Evolutionary conservation across 2,113 vertebrate genomes (phyloP).

Genomic region (Athene noctua): DNA sequence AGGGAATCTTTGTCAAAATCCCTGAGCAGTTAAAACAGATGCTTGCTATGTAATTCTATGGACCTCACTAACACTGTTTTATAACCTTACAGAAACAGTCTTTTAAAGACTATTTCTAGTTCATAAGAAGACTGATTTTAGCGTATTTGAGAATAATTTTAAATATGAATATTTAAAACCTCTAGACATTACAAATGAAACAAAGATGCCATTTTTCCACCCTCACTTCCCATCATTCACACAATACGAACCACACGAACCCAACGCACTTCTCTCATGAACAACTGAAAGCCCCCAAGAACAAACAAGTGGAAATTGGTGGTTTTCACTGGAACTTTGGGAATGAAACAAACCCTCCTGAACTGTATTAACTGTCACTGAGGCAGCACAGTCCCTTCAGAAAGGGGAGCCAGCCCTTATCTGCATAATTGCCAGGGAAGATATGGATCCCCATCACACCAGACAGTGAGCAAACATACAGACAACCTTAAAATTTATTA

Average conservation of each 20-base stretch:
- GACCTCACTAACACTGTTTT: background rate
- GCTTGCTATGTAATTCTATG: background rate
- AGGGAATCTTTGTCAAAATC: background rate
- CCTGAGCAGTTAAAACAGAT: background rate
- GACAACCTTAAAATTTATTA: background rate
- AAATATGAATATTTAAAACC: background rate
- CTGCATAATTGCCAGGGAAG: background rate
- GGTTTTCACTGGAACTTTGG: background rate
- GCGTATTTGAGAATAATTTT: background rate
- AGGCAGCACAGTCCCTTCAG: background rate
- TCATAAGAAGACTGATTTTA: background rate
- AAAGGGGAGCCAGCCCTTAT: background rate
- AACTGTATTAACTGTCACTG: background rate
- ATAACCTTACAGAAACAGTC: background rate
- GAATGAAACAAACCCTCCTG: background rate
- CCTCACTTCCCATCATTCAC: background rate
- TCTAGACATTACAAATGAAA: background rate
- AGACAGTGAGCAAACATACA: background rate
- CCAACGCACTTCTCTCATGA: background rate
- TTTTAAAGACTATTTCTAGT: background rate
- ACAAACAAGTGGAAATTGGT: fast-evolving
- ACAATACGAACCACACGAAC: background rate
- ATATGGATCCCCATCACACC: fast-evolving
- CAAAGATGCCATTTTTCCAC: background rate
- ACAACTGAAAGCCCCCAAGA: background rate